A percentile compares a stretch with the other conserved stretches of the same genome.
These are phyloP conservation scores for Drosophila asahinai DNA, from an alignment of 1,140 invertebrate species.

Conservation along the genomic window DNA sequence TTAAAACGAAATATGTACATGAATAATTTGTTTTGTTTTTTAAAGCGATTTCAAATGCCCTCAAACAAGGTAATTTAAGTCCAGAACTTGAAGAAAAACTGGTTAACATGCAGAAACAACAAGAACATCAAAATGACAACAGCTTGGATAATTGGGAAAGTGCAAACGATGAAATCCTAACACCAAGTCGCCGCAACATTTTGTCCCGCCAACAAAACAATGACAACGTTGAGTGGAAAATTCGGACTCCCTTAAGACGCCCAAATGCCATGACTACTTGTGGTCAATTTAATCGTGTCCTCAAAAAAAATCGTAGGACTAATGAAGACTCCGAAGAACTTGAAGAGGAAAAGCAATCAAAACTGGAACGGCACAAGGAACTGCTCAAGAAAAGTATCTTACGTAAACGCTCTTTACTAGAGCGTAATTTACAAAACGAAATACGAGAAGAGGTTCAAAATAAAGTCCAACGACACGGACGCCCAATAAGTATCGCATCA, in stretches of 20 bases:
- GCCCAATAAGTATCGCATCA: slow-evolving; percentile 80
- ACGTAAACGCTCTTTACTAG: slow-evolving; percentile 94
- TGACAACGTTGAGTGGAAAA: slow-evolving; percentile 66
- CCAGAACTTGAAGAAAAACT: slow-evolving; percentile 97
- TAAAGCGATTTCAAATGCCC: slow-evolving; percentile 92
- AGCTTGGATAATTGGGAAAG: slow-evolving; percentile 84
- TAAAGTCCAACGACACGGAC: slow-evolving; percentile 69
- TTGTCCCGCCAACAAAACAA: slow-evolving; percentile 54
- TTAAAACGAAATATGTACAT: neutral
- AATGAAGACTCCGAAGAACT: slow-evolving; percentile 44
- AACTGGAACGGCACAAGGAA: slow-evolving; percentile 90
- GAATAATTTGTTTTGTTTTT: neutral
- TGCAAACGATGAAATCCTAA: slow-evolving; percentile 25
- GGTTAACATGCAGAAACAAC: slow-evolving; percentile 94
- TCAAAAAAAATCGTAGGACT: slow-evolving; percentile 56
- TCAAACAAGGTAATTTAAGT: slow-evolving; percentile 94
- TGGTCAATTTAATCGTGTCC: slow-evolving; percentile 28
- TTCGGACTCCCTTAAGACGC: slow-evolving; percentile 51
- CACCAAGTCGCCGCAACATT: slow-evolving; percentile 39
- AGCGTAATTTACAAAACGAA: slow-evolving; percentile 95
- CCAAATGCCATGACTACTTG: slow-evolving; percentile 28
- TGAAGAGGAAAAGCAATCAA: slow-evolving; percentile 52
- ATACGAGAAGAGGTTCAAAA: slow-evolving; percentile 92
- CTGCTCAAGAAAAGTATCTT: slow-evolving; percentile 97
- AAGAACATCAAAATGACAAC: slow-evolving; percentile 90